These are phyloP conservation scores for Illadopsis cleaveri DNA, from an alignment of 2,113 vertebrate genomes.

Conservation along the genomic window DNA sequence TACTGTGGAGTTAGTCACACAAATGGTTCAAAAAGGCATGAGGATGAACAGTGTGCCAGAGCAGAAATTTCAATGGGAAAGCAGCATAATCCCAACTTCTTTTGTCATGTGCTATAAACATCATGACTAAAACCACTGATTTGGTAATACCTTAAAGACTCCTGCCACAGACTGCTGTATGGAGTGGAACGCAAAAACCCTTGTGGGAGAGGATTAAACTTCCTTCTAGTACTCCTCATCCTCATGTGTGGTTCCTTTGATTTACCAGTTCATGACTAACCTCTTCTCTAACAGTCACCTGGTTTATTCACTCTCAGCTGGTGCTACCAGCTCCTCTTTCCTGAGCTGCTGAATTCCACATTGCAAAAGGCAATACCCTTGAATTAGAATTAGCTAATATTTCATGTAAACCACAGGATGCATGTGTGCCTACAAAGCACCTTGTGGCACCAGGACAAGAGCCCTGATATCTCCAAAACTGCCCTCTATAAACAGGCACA, in stretches of 20 bases:
- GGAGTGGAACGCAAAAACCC: not conserved
- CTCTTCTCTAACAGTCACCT: not conserved
- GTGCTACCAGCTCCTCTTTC: not conserved
- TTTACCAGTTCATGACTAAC: not conserved
- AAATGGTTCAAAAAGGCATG: not conserved
- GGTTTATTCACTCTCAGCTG: not conserved
- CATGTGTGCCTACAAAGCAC: not conserved
- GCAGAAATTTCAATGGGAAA: not conserved
- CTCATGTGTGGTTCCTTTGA: accelerated
- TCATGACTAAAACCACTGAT: not conserved
- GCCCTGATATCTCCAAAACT: not conserved
- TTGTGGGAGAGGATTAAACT: not conserved
- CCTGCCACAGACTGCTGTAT: not conserved
- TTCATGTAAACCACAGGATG: not conserved
- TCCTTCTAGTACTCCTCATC: not conserved
- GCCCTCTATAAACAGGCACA: not conserved
- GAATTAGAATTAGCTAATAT: not conserved
- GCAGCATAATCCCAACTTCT: not conserved
- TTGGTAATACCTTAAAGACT: not conserved
- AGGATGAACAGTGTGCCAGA: not conserved
- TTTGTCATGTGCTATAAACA: not conserved
- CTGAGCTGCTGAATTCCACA: not conserved
- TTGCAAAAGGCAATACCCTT: not conserved
- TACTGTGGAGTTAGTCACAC: not conserved
- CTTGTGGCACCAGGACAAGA: not conserved